Evolutionary conservation across 2,888 invertebrate genomes (phyloP).

Genomic region (Syritta pipiens): DNA sequence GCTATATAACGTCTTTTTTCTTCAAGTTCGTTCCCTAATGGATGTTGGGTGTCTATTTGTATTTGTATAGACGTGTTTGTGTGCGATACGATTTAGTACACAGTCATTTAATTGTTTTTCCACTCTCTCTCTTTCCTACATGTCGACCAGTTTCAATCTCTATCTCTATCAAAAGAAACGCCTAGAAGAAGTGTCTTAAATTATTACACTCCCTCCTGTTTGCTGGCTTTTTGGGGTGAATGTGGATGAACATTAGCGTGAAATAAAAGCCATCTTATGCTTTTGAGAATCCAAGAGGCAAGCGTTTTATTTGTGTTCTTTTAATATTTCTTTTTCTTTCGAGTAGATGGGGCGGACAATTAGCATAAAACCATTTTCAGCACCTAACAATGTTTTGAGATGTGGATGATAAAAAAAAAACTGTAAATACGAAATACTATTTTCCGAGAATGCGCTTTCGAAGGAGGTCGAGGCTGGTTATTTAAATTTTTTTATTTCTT

Average conservation of each 20-base stretch:
- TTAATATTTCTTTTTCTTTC: constrained; percentile 26
- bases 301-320: constrained; percentile 42
- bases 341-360: constrained; percentile 41
- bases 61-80: constrained; percentile 20
- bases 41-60: constrained; percentile 47
- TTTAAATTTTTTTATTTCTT: too few relatives aligned
- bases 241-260: constrained; percentile 52
- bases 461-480: constrained; percentile 12
- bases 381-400: constrained; percentile 1
- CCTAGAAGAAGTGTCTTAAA: constrained; percentile 60
- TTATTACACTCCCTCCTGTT: constrained; percentile 51
- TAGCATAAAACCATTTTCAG: constrained; percentile 54
- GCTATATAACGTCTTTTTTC: constrained; percentile 26
- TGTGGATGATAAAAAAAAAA: constrained; percentile 7
- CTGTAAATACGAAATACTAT: constrained; percentile 15
- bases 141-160: constrained; percentile 26
- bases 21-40: constrained; percentile 35
- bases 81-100: constrained; percentile 52
- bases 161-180: constrained; percentile 48
- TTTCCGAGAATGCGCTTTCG: not conserved
- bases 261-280: constrained; percentile 40
- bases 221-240: constrained; percentile 18
- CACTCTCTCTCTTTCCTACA: constrained; percentile 13
- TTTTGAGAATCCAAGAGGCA: constrained; percentile 37
- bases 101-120: constrained; percentile 62